A percentile compares a stretch with the other conserved stretches of the same genome.
These are phyloP conservation scores for Hippocampus mohnikei DNA, from an alignment of 2,113 vertebrate genomes.

Conservation along the genomic window DNA sequence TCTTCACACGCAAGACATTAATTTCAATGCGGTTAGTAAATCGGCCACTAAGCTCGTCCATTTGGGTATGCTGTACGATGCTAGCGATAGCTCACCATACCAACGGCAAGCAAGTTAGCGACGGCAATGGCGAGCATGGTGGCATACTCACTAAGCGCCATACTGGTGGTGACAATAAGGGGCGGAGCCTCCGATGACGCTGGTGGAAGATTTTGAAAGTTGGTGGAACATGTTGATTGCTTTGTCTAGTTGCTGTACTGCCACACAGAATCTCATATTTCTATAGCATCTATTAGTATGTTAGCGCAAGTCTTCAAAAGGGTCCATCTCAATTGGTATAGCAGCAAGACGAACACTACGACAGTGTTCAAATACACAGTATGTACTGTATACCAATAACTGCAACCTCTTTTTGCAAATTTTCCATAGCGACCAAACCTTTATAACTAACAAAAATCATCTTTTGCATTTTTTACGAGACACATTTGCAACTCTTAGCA, in stretches of 20 bases:
- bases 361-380: too few relatives aligned
- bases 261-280: background rate
- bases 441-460: background rate
- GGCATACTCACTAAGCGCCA: slow-evolving; percentile 75
- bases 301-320: background rate
- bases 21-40: background rate
- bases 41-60: background rate
- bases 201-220: slow-evolving; percentile 55
- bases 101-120: slow-evolving; percentile 37
- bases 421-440: too few relatives aligned
- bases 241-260: background rate
- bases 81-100: background rate
- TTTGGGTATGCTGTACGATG: background rate
- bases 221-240: slow-evolving; percentile 67
- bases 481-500: background rate
- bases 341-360: background rate
- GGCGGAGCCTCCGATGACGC: slow-evolving; percentile 66
- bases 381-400: too few relatives aligned
- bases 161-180: slow-evolving; percentile 63
- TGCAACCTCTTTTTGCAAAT: too few relatives aligned
- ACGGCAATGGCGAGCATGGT: slow-evolving; percentile 21
- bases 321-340: background rate
- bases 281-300: background rate
- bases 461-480: background rate
- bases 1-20: background rate